Conservation (phyloP, 2,113 vertebrate genomes). For the Poeciliopsis retropinna region DNA sequence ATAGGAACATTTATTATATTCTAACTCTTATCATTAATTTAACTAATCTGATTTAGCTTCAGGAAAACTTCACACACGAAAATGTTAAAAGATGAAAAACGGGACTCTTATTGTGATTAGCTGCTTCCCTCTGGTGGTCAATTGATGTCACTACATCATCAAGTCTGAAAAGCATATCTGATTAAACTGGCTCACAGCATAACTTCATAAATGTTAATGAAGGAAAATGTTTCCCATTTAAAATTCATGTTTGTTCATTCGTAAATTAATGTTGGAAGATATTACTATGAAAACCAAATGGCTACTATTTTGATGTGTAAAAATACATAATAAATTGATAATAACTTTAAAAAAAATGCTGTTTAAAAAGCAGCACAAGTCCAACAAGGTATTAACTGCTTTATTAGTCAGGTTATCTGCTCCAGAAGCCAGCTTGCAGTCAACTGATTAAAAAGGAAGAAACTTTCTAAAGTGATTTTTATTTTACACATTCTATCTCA, state of each 20-base stretch:
- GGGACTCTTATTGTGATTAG: neutral
- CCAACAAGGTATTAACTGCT: neutral
- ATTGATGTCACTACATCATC: constrained; percentile 13
- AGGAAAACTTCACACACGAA: constrained; percentile 4
- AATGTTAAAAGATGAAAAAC: neutral
- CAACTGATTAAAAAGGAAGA: neutral
- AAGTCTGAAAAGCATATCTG: neutral
- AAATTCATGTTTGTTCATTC: neutral
- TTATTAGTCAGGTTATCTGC: neutral
- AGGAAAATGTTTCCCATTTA: neutral
- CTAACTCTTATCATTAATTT: neutral
- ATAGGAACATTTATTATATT: no score
- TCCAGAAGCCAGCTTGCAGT: neutral
- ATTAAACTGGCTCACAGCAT: no score
- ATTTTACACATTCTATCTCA: no score
- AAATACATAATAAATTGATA: neutral
- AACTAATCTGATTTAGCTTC: neutral
- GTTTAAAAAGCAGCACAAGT: neutral
- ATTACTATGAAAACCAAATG: no score
- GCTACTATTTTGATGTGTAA: no score
- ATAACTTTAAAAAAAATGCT: no score
- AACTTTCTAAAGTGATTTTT: neutral
- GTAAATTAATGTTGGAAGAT: neutral
- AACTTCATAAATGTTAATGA: no score
- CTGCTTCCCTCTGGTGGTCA: constrained; percentile 58